phyloP scores from a whole-genome alignment of 2,797 vertebrate genomes.

The Manis javanica region DNA sequence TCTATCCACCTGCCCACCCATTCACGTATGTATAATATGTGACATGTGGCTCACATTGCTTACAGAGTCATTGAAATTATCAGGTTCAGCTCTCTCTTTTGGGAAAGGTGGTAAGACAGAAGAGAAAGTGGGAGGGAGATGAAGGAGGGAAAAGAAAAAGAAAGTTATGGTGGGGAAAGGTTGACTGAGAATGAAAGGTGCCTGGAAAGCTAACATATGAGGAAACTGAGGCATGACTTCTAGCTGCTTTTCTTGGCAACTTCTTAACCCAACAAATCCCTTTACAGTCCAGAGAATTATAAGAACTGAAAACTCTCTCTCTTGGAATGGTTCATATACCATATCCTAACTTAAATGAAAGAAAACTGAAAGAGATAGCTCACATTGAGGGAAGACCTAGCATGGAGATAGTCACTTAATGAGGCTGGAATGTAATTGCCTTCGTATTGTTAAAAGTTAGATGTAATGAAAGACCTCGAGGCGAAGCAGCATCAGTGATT shows the following conservation, averaged over 20 bases:
- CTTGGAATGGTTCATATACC: not conserved
- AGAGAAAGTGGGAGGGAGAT: not conserved
- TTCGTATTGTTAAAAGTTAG: not conserved
- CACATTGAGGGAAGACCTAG: not conserved
- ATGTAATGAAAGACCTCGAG: not conserved
- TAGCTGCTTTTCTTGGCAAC: not conserved
- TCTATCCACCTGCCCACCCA: not conserved
- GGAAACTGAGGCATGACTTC: not conserved
- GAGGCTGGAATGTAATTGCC: not conserved
- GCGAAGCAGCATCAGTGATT: not conserved
- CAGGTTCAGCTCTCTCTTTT: accelerated
- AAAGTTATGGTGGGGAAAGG: not conserved
- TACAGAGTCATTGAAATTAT: not conserved
- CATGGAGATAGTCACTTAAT: not conserved
- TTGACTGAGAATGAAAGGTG: not conserved
- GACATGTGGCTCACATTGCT: not conserved
- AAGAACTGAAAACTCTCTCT: not conserved
- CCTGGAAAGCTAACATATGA: not conserved
- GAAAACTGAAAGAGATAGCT: not conserved
- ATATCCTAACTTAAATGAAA: not conserved
- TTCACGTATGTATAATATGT: not conserved
- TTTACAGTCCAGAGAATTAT: not conserved
- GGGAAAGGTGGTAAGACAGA: not conserved
- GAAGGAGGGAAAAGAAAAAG: not conserved
- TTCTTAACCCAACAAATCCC: not conserved